Percentiles rank a stretch among this genome's conserved stretches.
phyloP scores from a whole-genome alignment of 2,797 vertebrate genomes.

The Rhinatrema bivittatum region DNA sequence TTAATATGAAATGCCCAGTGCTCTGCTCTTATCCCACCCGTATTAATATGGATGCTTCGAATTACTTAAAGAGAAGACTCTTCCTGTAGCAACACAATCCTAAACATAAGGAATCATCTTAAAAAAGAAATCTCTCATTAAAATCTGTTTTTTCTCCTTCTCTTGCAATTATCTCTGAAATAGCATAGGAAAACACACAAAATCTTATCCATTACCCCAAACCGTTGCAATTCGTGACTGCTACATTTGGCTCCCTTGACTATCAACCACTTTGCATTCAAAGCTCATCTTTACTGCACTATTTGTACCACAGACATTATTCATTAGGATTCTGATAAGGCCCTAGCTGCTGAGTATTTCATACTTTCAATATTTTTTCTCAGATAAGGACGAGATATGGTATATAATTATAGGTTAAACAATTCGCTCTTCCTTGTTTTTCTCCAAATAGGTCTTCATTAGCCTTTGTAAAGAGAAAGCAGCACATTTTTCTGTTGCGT shows the following conservation, averaged over 20 bases:
- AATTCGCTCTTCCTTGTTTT: slow-evolving; percentile 11
- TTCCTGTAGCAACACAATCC: too few species aligned
- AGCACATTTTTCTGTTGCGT: too few species aligned
- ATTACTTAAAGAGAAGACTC: not conserved
- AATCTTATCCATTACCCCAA: too few species aligned
- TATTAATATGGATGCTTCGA: slow-evolving; percentile 1
- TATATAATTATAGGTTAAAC: slow-evolving; percentile 16
- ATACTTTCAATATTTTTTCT: slow-evolving; percentile 8
- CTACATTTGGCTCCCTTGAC: accelerated
- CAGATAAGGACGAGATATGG: not conserved
- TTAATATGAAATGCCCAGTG: slow-evolving; percentile 3
- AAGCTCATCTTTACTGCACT: not conserved
- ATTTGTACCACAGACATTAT: not conserved
- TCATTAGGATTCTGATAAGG: slow-evolving; percentile 1
- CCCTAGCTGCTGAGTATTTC: not conserved
- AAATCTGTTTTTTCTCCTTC: not conserved
- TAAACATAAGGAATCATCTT: too few species aligned
- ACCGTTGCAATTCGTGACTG: accelerated
- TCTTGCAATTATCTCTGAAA: not conserved
- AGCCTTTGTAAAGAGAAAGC: too few species aligned
- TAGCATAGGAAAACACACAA: not conserved
- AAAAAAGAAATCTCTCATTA: not conserved
- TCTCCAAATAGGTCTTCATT: slow-evolving; percentile 5
- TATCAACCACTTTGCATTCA: not conserved
- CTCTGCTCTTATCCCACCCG: slow-evolving; percentile 6